Conservation (phyloP, 2,113 vertebrate species). For the Platysteira castanea region DNA sequence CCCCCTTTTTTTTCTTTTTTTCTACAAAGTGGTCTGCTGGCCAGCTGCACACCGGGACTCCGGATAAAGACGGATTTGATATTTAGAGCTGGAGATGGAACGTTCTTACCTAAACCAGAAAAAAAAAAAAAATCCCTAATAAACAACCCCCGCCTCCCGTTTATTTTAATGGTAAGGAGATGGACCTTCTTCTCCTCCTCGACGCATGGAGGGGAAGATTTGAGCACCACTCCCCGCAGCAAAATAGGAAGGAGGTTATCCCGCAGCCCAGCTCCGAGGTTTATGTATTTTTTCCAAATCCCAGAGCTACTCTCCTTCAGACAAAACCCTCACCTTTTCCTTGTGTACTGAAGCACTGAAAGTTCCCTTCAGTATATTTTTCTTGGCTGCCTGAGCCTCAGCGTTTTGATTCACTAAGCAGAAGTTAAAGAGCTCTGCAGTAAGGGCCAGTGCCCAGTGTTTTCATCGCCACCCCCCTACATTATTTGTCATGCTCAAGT, state of each 20-base stretch:
- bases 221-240: neutral
- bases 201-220: neutral
- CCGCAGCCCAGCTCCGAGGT: neutral
- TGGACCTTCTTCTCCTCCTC: neutral
- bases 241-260: neutral
- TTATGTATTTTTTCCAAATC: slow-evolving; percentile 5
- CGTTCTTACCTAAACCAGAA: fast-evolving
- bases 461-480: neutral
- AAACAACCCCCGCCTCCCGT: fast-evolving
- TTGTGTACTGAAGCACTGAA: slow-evolving; percentile 23
- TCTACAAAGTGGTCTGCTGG: neutral
- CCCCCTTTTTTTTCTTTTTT: too few relatives aligned
- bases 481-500: slow-evolving; percentile 44
- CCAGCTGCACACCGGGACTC: neutral
- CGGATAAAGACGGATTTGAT: fast-evolving
- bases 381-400: neutral
- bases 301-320: neutral
- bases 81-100: neutral
- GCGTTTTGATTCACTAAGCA: slow-evolving; percentile 43
- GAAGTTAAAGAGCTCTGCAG: neutral
- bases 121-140: neutral
- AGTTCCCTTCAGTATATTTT: slow-evolving; percentile 51
- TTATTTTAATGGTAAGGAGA: neutral
- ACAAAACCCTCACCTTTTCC: slow-evolving; percentile 44
- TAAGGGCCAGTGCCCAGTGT: neutral